Conservation (phyloP, 2,797 vertebrate species). For the Argentina silus region DNA sequence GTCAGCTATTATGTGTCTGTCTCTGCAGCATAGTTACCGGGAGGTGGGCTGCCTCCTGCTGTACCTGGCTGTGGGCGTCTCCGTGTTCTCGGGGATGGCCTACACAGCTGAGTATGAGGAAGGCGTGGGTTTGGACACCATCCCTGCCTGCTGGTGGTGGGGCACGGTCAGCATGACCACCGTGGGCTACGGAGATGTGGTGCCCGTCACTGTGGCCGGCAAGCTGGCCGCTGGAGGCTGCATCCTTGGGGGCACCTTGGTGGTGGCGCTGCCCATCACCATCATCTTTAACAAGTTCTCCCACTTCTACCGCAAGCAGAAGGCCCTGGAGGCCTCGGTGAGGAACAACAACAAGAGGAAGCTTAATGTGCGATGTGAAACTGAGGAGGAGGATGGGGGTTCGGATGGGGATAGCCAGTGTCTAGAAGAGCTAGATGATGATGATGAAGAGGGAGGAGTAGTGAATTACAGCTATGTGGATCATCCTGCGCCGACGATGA, state of each 20-base stretch:
- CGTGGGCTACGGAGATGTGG: conserved; percentile 94
- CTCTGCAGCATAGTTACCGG: conserved; percentile 94
- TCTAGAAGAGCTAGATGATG: conserved; percentile 48
- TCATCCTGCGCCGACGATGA: conserved; percentile 39
- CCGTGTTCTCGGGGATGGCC: conserved; percentile 92
- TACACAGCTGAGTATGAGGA: conserved; percentile 96
- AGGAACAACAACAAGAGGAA: conserved; percentile 82
- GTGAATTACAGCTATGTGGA: conserved; percentile 78
- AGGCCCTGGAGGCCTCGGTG: conserved; percentile 93
- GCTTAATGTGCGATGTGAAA: conserved; percentile 42
- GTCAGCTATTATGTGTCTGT: conserved; percentile 21
- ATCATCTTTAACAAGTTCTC: conserved; percentile 99
- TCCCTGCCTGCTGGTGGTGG: conserved; percentile 99
- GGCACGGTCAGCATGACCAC: conserved; percentile 98
- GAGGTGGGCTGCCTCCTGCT: conserved; percentile 96
- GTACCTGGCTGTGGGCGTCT: conserved; percentile 94
- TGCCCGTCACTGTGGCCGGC: conserved; percentile 90
- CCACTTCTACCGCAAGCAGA: conserved; percentile 95
- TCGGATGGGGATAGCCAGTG: conserved; percentile 58
- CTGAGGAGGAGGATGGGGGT: conserved; percentile 34
- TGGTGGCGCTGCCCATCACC: conserved; percentile 96
- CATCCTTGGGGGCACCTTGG: conserved; percentile 94
- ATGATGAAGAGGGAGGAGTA: conserved; percentile 66
- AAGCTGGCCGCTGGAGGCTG: conserved; percentile 95
- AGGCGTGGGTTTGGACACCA: conserved; percentile 91